Conservation (phyloP, 2,113 vertebrate species). For the Delphinapterus leucas region DNA sequence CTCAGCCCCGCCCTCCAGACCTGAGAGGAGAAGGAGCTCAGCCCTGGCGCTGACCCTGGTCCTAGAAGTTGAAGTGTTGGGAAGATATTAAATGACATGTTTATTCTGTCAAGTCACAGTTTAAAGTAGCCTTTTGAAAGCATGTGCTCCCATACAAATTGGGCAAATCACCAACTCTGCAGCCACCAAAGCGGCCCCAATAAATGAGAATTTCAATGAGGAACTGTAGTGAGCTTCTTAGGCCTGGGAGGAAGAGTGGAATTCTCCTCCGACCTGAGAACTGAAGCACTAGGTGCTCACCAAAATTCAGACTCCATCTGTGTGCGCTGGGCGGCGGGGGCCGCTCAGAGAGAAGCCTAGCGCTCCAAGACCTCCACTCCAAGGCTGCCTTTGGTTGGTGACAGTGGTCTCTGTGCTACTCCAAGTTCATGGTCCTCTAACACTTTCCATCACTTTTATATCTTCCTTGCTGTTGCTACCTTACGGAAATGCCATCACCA, state of each 20-base stretch:
- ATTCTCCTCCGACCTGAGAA: neutral
- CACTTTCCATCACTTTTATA: neutral
- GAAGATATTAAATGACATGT: neutral
- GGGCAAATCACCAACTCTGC: neutral
- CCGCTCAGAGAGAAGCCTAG: fast-evolving
- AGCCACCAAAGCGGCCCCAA: neutral
- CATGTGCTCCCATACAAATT: neutral
- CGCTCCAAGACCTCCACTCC: fast-evolving
- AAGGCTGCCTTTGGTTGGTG: fast-evolving
- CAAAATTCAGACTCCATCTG: too few species aligned
- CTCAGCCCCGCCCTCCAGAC: neutral
- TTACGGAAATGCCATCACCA: neutral
- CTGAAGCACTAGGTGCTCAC: fast-evolving
- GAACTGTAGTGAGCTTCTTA: neutral
- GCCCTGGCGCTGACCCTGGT: neutral
- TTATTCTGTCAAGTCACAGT: fast-evolving
- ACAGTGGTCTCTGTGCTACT: neutral
- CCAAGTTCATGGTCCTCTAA: neutral
- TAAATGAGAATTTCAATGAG: neutral
- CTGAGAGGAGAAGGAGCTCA: neutral
- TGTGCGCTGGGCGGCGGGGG: fast-evolving
- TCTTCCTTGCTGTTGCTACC: neutral
- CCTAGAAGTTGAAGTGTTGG: neutral
- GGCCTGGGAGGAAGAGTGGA: neutral
- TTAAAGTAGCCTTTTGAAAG: neutral